phyloP scores from a whole-genome alignment of 37 sponge, comb jelly and placozoan genomes.

The Aplysina aerophoba region DNA sequence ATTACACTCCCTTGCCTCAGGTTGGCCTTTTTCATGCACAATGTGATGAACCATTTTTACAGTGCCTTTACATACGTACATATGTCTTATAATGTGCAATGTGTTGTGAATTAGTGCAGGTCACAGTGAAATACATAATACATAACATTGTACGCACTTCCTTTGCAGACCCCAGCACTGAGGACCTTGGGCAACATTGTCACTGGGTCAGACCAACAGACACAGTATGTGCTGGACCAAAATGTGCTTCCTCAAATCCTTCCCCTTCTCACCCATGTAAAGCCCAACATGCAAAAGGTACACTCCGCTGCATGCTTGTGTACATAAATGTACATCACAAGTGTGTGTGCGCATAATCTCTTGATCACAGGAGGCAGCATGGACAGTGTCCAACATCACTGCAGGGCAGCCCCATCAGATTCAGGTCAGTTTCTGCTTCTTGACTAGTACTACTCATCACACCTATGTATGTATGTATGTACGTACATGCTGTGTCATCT shows the following conservation, averaged over 20 bases:
- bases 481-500: too few relatives aligned
- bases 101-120: slow-evolving; percentile 36
- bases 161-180: slow-evolving; percentile 78
- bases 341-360: slow-evolving; percentile 5
- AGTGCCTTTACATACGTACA: slow-evolving; percentile 13
- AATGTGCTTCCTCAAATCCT: slow-evolving; percentile 70
- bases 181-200: slow-evolving; percentile 96
- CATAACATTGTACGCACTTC: slow-evolving; percentile 45
- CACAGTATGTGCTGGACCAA: slow-evolving; percentile 78
- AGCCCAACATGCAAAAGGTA: slow-evolving; percentile 93
- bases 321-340: slow-evolving; percentile 51
- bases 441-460: not conserved
- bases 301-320: slow-evolving; percentile 61
- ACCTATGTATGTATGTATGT: not conserved
- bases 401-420: slow-evolving; percentile 90
- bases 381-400: slow-evolving; percentile 99
- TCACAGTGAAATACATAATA: too few relatives aligned
- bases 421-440: slow-evolving; percentile 45
- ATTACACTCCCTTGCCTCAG: too few relatives aligned
- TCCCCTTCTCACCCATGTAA: slow-evolving; percentile 69
- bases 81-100: not conserved
- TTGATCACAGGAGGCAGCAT: slow-evolving; percentile 86
- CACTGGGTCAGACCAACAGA: slow-evolving; percentile 94
- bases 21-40: too few relatives aligned
- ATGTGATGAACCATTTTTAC: too few relatives aligned